Base-by-base conservation (phyloP, 1,140 invertebrate genomes). In the Tetragnatha versicolor region DNA sequence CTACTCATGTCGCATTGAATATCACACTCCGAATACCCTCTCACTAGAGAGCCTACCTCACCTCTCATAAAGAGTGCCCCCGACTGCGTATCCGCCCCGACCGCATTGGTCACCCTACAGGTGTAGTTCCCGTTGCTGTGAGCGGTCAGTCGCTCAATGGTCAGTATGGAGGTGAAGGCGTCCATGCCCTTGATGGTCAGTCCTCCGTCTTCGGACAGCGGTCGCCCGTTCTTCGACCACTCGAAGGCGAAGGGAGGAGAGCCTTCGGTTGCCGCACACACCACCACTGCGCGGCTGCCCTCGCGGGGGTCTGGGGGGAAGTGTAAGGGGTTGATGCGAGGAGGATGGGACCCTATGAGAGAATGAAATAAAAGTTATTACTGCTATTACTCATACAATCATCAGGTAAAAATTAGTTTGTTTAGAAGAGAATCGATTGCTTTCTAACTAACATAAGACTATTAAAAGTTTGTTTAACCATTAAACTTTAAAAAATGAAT, bases 191-290 rank as follows among this genome's bases (percentile, higher is more conserved):
- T 6, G 10, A 53, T 14, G 7, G 20, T 27, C n/a, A n/a, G n/a
- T 1, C 17, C 55, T 9, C 33, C 2, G 9, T 33, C 22, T 39
- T 37, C 17, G 1, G 29, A 27, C 35, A 29, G n/a, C 33, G 17
- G 3, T 39, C n/a, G 5, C 9, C 80, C 82, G 66, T 83, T 70
- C 68, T 83, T 81, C 3, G 61, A 25, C 82, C 82, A 83, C 82
- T 31, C 14, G 25, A 83, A 79, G 4, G 78, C 22, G 22, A 83
- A 79, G 4, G 82, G 82, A 31, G 63, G 51, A 80, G 81, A 80
- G 22, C 82, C 82, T 47, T 68, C 53, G 12, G 61, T 65, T 3
- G 27, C 33, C 1, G 12, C 12, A 20, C 61, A 65, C 31, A 39
- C 42, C 9, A 42, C 61, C 14, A 27, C 61, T 17, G 35, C 20